phyloP scores from a whole-genome alignment of 2,113 vertebrate species.

The Otocyon megalotis region DNA sequence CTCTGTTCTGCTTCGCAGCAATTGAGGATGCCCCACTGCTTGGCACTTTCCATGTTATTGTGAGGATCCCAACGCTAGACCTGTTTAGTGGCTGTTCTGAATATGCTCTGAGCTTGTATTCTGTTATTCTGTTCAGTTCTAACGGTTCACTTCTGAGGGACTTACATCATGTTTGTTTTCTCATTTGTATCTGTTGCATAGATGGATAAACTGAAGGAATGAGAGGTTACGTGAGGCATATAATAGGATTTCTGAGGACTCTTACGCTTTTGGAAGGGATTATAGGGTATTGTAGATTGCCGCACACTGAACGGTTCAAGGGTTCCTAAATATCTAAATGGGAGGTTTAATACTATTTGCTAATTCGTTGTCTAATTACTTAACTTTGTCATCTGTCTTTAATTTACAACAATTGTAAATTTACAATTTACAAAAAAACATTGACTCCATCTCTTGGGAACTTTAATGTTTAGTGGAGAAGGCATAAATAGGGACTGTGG shows the following conservation, averaged over 20 bases:
- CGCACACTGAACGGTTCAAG: not conserved
- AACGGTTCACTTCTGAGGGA: not conserved
- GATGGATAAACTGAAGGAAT: not conserved
- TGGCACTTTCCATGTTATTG: not conserved
- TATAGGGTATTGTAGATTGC: not conserved
- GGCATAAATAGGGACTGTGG: not conserved
- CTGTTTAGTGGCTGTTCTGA: not conserved
- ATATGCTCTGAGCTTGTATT: not conserved
- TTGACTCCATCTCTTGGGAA: not conserved
- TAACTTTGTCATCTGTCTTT: constrained; percentile 21
- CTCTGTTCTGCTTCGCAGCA: not conserved
- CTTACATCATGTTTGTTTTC: not conserved
- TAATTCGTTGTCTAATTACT: not conserved
- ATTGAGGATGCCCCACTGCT: not conserved
- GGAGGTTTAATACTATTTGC: not conserved
- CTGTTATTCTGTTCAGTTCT: not conserved
- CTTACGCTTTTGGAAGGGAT: not conserved
- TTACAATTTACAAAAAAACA: constrained; percentile 25
- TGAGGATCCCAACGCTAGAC: not conserved
- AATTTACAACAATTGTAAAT: not conserved
- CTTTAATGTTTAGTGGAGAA: not conserved
- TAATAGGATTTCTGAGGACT: not conserved
- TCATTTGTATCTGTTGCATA: not conserved
- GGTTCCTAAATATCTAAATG: not conserved
- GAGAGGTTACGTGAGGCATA: not conserved